Evolutionary conservation across 2,113 vertebrate species (phyloP), one percentile per base, ranked within the genome.

Genomic region (Cyanoderma ruficeps): DNA sequence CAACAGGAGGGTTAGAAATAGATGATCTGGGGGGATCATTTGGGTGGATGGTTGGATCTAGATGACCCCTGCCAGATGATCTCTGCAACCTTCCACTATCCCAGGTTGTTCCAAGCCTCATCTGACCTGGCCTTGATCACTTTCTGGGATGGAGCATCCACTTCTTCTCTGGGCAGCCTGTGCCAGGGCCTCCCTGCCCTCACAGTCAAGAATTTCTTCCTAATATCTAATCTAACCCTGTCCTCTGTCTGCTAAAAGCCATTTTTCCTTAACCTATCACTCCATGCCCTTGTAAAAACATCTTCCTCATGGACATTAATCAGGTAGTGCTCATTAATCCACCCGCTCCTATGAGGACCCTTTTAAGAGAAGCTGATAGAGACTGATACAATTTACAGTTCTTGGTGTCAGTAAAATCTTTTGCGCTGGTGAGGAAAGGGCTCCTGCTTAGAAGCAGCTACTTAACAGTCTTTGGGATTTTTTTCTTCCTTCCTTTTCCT

Each of bases 181-280:
- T 69, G 21, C 70, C 55, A 49, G 14, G 5, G 7, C 18, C 31
- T 63, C 30, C 1, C 2, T 3, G 0, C 6, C 10, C 41, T 77
- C 63, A 69, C 25, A 49, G 17, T 1, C 1, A 42, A 3, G 7
- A 16, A 37, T 63, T 69, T 24, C 27, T 35, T 37, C 22, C 71
- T 42, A 11, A 42, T 33, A 33, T 16, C 49, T 16, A 14, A 49
- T 20, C 27, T 37, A 47, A 42, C 7, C 22, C 35, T 28, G 22
- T 14, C 27, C 18, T 56, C 63, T 69, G 30, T 2, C 64, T 50
- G 22, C 27, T 24, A 20, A 56, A 63, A 77, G 18, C 31, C 25
- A 20, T 56, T 22, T 27, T 3, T 6, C 15, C 35, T 69, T 37
- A 25, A 49, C 13, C 23, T 67, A 8, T 52, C 44, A 30, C 52